Percentiles rank a stretch among this genome's conserved stretches.
Evolutionary conservation across 1,140 invertebrate genomes (phyloP).

Genomic region (Mizuhopecten yessoensis): DNA sequence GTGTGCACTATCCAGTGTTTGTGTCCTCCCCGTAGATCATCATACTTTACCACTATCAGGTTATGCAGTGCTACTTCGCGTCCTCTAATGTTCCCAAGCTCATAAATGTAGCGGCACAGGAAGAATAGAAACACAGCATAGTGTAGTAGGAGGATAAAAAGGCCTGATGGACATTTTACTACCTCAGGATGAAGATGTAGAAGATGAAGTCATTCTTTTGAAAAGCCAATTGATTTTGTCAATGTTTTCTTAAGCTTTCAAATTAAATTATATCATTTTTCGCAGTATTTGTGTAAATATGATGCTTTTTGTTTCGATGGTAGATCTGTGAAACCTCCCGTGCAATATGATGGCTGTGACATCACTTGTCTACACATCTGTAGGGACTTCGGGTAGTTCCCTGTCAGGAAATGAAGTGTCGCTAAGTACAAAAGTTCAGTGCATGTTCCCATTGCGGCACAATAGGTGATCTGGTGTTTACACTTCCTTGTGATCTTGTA

Average conservation of each 20-base stretch:
- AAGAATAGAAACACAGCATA: background rate
- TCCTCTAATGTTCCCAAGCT: background rate
- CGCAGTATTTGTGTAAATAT: too few species aligned
- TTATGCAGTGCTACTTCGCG: background rate
- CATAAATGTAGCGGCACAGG: background rate
- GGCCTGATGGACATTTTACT: background rate
- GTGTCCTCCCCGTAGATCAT: background rate
- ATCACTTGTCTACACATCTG: background rate
- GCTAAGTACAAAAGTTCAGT: slow-evolving; percentile 18
- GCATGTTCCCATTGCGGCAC: background rate
- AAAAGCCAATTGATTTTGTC: too few species aligned
- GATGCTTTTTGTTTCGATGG: too few species aligned
- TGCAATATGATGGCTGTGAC: background rate
- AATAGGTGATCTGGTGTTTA: background rate
- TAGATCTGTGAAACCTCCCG: background rate
- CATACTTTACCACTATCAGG: background rate
- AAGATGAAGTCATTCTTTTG: background rate
- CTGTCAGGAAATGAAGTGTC: background rate
- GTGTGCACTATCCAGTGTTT: background rate
- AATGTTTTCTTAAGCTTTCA: too few species aligned
- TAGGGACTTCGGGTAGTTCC: background rate
- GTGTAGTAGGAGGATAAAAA: background rate
- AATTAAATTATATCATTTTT: too few species aligned
- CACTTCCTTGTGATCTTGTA: background rate
- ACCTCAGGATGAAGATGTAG: background rate